Conservation (phyloP, 2,797 vertebrate species). For the Tapera naevia region DNA sequence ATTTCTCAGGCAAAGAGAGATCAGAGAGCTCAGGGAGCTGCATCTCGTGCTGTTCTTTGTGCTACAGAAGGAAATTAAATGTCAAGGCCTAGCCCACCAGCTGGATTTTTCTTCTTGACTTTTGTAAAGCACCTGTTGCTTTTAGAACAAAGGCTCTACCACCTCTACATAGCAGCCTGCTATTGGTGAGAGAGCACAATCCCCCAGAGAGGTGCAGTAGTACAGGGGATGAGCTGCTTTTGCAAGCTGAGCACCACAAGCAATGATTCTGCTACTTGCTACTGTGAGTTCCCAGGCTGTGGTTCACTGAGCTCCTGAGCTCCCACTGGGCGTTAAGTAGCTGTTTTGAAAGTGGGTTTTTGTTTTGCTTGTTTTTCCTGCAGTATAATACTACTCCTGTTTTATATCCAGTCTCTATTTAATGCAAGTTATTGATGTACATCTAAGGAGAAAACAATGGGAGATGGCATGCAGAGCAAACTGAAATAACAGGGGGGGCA, state of each 20-base stretch:
- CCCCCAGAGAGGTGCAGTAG: not conserved
- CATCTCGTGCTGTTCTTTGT: not conserved
- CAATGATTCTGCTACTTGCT: not conserved
- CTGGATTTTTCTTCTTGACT: not conserved
- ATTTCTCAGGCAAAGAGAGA: not conserved
- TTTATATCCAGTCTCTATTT: not conserved
- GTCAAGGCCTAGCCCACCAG: not conserved
- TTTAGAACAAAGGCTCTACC: not conserved
- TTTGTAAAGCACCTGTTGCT: not conserved
- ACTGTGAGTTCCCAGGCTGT: not conserved
- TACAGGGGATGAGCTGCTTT: not conserved
- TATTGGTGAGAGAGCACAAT: not conserved
- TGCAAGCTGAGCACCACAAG: not conserved
- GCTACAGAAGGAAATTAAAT: not conserved
- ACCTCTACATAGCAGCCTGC: not conserved
- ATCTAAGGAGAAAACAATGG: not conserved
- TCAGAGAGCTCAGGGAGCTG: not conserved
- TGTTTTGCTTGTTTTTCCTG: not conserved
- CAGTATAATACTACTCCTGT: not conserved
- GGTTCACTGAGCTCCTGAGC: not conserved
- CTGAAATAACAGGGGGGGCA: accelerated
- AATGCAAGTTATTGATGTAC: not conserved
- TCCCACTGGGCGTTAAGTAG: not conserved
- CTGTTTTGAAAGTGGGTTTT: not conserved
- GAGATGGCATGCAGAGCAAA: not conserved